These are phyloP conservation scores for Enteromius unitaeniatus DNA, from an alignment of 2,797 vertebrate genomes.

Conservation along the genomic window DNA sequence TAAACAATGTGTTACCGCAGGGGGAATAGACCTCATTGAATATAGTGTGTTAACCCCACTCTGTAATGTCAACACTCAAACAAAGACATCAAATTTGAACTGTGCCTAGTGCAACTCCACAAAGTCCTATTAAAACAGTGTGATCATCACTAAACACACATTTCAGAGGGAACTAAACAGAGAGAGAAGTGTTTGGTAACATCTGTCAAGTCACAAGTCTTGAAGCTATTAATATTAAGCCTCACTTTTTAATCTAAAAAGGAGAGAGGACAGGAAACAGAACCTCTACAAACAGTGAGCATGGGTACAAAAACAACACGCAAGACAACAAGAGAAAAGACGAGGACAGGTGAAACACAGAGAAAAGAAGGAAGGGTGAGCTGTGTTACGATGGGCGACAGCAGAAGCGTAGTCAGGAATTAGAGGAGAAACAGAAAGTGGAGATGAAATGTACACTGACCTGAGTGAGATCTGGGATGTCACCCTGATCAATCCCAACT, in stretches of 20 bases:
- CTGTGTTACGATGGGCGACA: slow-evolving; percentile 14
- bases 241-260: slow-evolving; percentile 5
- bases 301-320: slow-evolving; percentile 36
- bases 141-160: neutral
- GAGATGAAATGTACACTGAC: slow-evolving; percentile 87
- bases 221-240: neutral
- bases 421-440: slow-evolving; percentile 48
- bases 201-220: neutral
- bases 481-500: slow-evolving; percentile 96
- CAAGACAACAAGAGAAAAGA: slow-evolving; percentile 23
- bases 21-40: slow-evolving; percentile 13
- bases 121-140: slow-evolving; percentile 14
- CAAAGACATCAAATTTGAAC: slow-evolving; percentile 10
- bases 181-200: slow-evolving; percentile 7
- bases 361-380: slow-evolving; percentile 11
- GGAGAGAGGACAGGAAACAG: neutral
- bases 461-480: slow-evolving; percentile 97
- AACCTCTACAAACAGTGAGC: slow-evolving; percentile 14
- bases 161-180: slow-evolving; percentile 21
- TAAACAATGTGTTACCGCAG: slow-evolving; percentile 40
- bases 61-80: slow-evolving; percentile 31
- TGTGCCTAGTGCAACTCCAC: neutral
- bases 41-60: slow-evolving; percentile 58
- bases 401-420: slow-evolving; percentile 23
- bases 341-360: slow-evolving; percentile 32